phyloP scores from a whole-genome alignment of 1,140 invertebrate species.

The Laupala kohalensis region DNA sequence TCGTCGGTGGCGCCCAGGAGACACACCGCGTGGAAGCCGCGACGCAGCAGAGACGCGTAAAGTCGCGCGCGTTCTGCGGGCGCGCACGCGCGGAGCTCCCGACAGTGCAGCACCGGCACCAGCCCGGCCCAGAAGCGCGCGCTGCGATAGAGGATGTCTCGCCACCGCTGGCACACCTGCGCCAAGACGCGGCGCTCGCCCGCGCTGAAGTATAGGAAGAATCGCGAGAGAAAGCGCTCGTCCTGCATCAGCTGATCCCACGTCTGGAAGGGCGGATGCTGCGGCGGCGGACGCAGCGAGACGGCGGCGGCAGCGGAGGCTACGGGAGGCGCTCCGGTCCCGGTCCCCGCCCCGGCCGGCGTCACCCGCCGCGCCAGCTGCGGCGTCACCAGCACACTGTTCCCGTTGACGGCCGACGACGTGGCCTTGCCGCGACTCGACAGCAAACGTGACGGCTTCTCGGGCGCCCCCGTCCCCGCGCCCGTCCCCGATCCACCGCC shows the following conservation, averaged over 20 bases:
- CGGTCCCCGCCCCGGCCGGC: conserved; percentile 23
- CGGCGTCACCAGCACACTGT: conserved; percentile 12
- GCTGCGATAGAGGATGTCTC: conserved; percentile 70
- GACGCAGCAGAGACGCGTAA: conserved; percentile 66
- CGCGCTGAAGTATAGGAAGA: conserved; percentile 75
- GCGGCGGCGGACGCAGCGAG: neutral
- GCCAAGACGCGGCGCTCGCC: conserved; percentile 63
- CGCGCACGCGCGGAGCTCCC: conserved; percentile 54
- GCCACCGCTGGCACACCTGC: conserved; percentile 72
- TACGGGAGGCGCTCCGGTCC: neutral
- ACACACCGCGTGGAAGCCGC: conserved; percentile 73
- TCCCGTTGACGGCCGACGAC: conserved; percentile 13
- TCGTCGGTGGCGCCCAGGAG: conserved; percentile 76
- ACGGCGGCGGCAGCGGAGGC: conserved; percentile 22
- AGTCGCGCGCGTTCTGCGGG: conserved; percentile 52
- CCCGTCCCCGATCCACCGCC: conserved; percentile 22
- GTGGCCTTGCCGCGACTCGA: conserved; percentile 1
- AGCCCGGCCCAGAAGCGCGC: conserved; percentile 74
- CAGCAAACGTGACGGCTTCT: conserved; percentile 18
- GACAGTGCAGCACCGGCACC: conserved; percentile 66
- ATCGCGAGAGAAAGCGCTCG: conserved; percentile 65
- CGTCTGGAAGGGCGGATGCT: conserved; percentile 31
- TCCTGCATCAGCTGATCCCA: conserved; percentile 69
- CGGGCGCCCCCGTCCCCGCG: conserved; percentile 29
- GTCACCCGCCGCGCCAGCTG: conserved; percentile 15